Percentiles rank a stretch among this genome's conserved stretches.
Evolutionary conservation across 2,797 vertebrate genomes (phyloP).

Genomic region (Hemitrygon akajei): DNA sequence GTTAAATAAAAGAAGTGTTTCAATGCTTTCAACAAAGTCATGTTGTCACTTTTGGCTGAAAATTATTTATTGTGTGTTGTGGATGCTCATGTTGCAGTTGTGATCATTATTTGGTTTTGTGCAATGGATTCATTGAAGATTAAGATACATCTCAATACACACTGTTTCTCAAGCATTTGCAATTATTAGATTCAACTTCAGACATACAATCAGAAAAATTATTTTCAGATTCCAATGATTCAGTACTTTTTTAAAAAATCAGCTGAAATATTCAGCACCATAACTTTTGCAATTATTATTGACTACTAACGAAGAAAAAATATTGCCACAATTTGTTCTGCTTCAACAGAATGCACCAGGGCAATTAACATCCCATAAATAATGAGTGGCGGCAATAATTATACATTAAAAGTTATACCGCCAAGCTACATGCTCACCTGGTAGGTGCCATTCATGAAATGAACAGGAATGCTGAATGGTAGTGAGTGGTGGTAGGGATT

Average conservation of each 20-base stretch:
- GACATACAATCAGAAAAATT: background rate
- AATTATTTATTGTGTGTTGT: background rate
- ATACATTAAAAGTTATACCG: background rate
- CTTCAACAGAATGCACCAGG: background rate
- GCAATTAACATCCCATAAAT: conserved; percentile 7
- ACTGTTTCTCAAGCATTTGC: background rate
- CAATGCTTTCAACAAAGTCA: background rate
- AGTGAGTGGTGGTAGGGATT: conserved; percentile 95
- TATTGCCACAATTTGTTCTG: background rate
- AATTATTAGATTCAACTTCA: background rate
- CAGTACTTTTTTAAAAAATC: background rate
- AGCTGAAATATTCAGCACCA: conserved; percentile 26
- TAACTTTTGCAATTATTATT: background rate
- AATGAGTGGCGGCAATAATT: too few species aligned
- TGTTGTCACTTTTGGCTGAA: background rate
- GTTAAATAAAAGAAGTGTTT: too few species aligned
- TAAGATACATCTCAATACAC: background rate
- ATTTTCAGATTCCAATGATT: background rate
- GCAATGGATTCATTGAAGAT: background rate
- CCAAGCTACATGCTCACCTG: conserved; percentile 65
- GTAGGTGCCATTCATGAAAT: conserved; percentile 94
- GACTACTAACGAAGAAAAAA: background rate
- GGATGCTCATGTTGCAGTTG: background rate
- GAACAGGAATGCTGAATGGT: conserved; percentile 92
- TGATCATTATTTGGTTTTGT: background rate